Evolutionary conservation across 2,888 invertebrate species (phyloP), one percentile per base, ranked within the genome.

Genomic region (Habrosyne pyritoides): DNA sequence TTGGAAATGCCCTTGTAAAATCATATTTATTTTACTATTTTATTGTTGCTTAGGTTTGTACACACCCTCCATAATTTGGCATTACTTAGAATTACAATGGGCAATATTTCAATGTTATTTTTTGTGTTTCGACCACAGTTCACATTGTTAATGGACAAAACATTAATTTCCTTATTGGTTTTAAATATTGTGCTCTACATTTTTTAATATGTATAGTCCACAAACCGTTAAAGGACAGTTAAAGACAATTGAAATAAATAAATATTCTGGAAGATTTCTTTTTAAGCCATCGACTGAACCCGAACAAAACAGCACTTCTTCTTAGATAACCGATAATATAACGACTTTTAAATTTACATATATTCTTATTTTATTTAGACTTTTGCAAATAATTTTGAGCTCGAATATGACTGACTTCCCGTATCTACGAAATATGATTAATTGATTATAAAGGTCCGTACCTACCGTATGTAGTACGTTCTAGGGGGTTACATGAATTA

Each of bases 1-100:
- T 24, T 24, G 24, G 24, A 24, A 30, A 47, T 53, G 62, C 53
- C 61, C 66, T 68, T 66, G 66, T 53, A 56, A 66, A 57, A 52
- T 50, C 57, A 8, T 36, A 30, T 2, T 14, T 14, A 33, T n/a
- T 33, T 66, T 58, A 61, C 57, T 61, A 66, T 66, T 69, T 56
- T 57, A 69, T 69, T 55, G 66, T 55, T 54, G 36, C 46, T 54
- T 55, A 53, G 61, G n/a, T n/a, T 64, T 60, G 57, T 60, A 52
- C 49, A 52, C 14, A 52, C 60, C 60, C 64, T 53, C 56, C 65
- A 65, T 59, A 59, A 57, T 65, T 66, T 56, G 49, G 55, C 57
- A 46, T 49, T 59, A 58, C 58, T 53, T 55, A 61, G 42, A 42
- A 42, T n/a, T 18, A 18, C 8, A 18, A 4, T 36, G 14, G 36